These are phyloP conservation scores for Acomys russatus DNA, from an alignment of 2,797 vertebrate species.

Conservation along the genomic window DNA sequence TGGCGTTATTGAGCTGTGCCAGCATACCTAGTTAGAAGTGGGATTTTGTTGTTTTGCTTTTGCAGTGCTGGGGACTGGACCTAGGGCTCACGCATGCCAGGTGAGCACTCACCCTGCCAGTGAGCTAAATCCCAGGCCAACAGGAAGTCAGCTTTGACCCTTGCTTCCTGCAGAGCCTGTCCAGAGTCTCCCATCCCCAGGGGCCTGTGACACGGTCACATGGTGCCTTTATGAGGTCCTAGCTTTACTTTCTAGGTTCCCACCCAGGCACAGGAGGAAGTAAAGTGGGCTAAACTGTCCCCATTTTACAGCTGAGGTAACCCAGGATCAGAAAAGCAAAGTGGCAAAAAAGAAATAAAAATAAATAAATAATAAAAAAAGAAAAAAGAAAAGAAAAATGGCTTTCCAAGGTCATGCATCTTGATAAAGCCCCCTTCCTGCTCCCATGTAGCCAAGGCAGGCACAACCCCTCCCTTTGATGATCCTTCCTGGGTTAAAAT, in stretches of 20 bases:
- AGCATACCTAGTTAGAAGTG: background rate
- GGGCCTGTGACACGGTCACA: accelerated
- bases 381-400: too few species aligned
- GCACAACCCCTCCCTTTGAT: background rate
- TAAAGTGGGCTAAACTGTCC: background rate
- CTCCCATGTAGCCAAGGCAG: too few species aligned
- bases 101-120: background rate
- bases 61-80: background rate
- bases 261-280: background rate
- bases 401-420: background rate
- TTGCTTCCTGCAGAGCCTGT: background rate
- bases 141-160: background rate
- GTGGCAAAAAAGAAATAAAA: too few species aligned
- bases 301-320: slow-evolving; percentile 26
- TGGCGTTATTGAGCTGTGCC: background rate
- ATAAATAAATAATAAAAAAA: too few species aligned
- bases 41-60: background rate
- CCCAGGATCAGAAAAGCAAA: background rate
- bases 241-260: background rate
- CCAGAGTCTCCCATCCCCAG: background rate
- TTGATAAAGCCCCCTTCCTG: background rate
- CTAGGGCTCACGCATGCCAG: background rate
- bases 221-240: background rate
- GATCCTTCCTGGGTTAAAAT: background rate
- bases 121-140: background rate